Percentiles rank a stretch among this genome's conserved stretches.
These are phyloP conservation scores for Rhynchomys soricoides DNA, from an alignment of 2,113 vertebrate genomes.

Conservation along the genomic window DNA sequence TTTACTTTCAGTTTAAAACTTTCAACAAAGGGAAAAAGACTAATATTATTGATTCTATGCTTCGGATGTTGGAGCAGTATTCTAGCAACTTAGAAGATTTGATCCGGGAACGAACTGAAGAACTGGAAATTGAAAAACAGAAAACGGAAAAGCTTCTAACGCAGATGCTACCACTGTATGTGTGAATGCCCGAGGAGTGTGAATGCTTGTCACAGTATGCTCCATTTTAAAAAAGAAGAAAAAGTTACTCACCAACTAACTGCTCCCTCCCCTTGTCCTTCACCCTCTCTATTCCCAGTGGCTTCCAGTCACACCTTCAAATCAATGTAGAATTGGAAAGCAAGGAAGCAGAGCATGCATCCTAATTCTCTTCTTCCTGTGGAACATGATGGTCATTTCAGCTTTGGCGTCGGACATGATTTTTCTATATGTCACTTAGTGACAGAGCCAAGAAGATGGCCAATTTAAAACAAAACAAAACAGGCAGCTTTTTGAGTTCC, in stretches of 20 bases:
- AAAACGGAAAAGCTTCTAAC: conserved; percentile 95
- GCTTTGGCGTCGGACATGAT: background rate
- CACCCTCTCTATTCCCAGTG: conserved; percentile 25
- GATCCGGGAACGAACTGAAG: conserved; percentile 93
- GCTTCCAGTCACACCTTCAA: conserved; percentile 70
- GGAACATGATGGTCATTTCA: conserved; percentile 56
- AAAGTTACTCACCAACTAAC: conserved; percentile 54
- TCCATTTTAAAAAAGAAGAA: conserved; percentile 19
- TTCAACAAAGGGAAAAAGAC: conserved; percentile 97
- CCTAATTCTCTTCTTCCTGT: conserved; percentile 65
- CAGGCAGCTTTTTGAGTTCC: conserved; percentile 20
- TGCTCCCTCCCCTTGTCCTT: conserved; percentile 4
- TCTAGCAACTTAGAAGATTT: conserved; percentile 96
- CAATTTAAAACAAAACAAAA: conserved; percentile 32
- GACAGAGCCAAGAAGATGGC: conserved; percentile 41
- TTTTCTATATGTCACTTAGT: conserved; percentile 63
- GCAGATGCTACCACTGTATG: conserved; percentile 96
- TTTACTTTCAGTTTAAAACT: conserved; percentile 91
- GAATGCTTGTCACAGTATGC: conserved; percentile 67
- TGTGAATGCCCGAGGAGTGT: conserved; percentile 72
- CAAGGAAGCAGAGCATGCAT: conserved; percentile 50
- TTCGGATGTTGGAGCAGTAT: conserved; percentile 97
- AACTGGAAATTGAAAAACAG: conserved; percentile 96
- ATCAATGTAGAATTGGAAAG: conserved; percentile 75
- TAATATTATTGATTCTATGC: conserved; percentile 97